Conservation (phyloP, 2,797 vertebrate genomes). For the Pantherophis alleghaniensis region DNA sequence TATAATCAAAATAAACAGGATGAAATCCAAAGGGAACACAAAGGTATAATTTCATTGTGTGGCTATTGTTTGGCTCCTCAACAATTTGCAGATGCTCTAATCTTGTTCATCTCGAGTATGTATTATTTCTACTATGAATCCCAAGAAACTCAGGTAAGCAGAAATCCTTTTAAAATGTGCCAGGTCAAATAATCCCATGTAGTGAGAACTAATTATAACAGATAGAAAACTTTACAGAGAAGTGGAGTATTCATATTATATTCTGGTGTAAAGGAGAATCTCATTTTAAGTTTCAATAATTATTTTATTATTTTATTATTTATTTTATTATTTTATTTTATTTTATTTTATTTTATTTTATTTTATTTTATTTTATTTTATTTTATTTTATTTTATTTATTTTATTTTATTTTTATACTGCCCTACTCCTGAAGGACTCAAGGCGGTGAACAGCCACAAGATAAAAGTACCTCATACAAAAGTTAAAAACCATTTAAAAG, state of each 20-base stretch:
- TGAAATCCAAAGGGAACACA: conserved; percentile 45
- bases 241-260: conserved; percentile 25
- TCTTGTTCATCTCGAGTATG: conserved; percentile 41
- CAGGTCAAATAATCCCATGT: conserved; percentile 50
- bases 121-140: conserved; percentile 48
- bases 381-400: no score
- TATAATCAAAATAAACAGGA: conserved; percentile 57
- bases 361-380: no score
- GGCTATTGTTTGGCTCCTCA: conserved; percentile 43
- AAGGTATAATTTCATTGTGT: conserved; percentile 55
- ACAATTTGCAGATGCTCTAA: conserved; percentile 44
- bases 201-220: conserved; percentile 43
- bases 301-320: no score
- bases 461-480: no score
- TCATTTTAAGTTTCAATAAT: conserved; percentile 7
- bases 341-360: no score
- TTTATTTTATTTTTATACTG: no score
- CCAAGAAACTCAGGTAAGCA: conserved; percentile 54
- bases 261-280: conserved; percentile 1
- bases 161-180: conserved; percentile 48
- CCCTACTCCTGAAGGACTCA: no score
- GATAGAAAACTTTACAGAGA: conserved; percentile 26
- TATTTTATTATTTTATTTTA: no score
- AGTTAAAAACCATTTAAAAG: no score
- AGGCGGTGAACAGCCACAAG: no score